Evolutionary conservation across 2,797 vertebrate genomes (phyloP), one percentile per base, ranked within the genome.

Genomic region (Dallia pectoralis): DNA sequence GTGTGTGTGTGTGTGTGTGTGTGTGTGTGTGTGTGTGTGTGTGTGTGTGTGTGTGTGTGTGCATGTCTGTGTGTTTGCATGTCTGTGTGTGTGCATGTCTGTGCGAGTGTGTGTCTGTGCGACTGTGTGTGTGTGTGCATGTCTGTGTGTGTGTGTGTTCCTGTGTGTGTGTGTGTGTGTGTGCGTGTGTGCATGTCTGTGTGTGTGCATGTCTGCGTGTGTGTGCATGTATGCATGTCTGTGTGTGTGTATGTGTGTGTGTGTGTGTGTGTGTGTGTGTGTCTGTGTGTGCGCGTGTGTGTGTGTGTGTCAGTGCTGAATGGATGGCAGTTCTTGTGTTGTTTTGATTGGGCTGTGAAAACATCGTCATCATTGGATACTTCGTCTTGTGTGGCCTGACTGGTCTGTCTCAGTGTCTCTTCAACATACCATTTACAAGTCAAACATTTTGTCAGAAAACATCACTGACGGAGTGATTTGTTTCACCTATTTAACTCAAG

Each of bases 341-440:
- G 47, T 27, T 63, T 32, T 19, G 2, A 63, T 63, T 29, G 30
- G 67, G 25, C 11, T 33, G 48, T 69, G 4, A 51, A 51, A 30
- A 69, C 67, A 69, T 48, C 16, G 47, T 30, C 40, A 27, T 11
- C 30, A 53, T 16, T 19, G 47, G 9, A 32, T 44, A 16, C 25
- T 48, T 44, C 66, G 8, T 69, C 25, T 19, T 69, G 67, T 51
- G 67, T 32, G 67, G 9, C 67, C 66, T 67, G 36, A 22, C 6
- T 67, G 64, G 40, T 5, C 27, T 53, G 6, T 65, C 32, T 25
- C 14, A 2, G 25, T 68, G 6, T 48, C 66, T 48, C 22, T 12
- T 18, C 18, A 63, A 16, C 62, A 27, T 29, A 33, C 27, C 27
- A 25, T 48, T 48, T 7, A 67, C 14, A 67, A 27, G 66, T 8